These are phyloP conservation scores for Papilio dardanus DNA, from an alignment of 1,140 invertebrate genomes.

Conservation along the genomic window DNA sequence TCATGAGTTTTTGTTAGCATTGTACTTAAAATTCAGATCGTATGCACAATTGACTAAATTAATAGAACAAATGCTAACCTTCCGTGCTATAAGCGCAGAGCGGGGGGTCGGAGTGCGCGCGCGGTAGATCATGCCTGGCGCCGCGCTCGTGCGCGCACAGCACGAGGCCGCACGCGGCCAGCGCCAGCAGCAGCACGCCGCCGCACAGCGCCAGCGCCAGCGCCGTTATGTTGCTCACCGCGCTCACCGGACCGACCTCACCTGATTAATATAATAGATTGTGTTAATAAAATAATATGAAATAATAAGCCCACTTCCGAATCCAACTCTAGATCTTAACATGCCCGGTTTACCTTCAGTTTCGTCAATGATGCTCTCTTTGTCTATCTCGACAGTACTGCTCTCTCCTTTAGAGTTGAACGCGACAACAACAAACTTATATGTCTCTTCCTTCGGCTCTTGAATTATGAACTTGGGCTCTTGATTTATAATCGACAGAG, in stretches of 20 bases:
- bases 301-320: neutral
- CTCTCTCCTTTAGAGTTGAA: constrained; percentile 74
- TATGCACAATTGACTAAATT: neutral
- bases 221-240: constrained; percentile 70
- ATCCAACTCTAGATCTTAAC: neutral
- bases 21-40: too few species aligned
- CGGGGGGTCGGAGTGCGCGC: constrained; percentile 55
- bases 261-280: constrained; percentile 23
- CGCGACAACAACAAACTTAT: constrained; percentile 67
- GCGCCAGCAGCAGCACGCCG: constrained; percentile 70
- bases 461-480: constrained; percentile 70
- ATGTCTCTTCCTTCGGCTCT: constrained; percentile 63
- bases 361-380: constrained; percentile 59
- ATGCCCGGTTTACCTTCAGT: constrained; percentile 46
- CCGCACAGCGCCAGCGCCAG: constrained; percentile 69
- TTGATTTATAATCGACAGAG: constrained; percentile 62
- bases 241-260: constrained; percentile 50
- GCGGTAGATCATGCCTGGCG: constrained; percentile 49
- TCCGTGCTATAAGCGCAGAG: constrained; percentile 73
- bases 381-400: constrained; percentile 61
- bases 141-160: constrained; percentile 69
- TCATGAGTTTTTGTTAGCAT: too few species aligned
- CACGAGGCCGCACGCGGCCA: constrained; percentile 75
- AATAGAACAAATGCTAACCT: constrained; percentile 46
- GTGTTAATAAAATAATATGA: too few species aligned